Percentiles rank a stretch among this genome's conserved stretches.
phyloP scores from a whole-genome alignment of 2,888 invertebrate species.

The Scrobipalpa costella region DNA sequence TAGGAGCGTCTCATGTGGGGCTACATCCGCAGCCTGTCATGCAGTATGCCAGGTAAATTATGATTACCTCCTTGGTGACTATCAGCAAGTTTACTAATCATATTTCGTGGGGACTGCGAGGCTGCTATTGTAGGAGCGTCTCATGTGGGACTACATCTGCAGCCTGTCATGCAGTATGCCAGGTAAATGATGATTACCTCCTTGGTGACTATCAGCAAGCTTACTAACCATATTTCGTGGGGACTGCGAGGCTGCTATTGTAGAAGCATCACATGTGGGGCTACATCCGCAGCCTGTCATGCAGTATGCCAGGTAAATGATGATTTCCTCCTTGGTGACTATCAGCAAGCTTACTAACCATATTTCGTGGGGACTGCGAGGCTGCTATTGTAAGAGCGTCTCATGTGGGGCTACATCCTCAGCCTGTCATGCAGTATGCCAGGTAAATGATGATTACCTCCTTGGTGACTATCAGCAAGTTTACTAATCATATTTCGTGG shows the following conservation, averaged over 20 bases:
- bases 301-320: conserved; percentile 54
- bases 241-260: conserved; percentile 77
- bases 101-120: conserved; percentile 58
- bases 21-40: conserved; percentile 75
- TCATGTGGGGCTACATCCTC: conserved; percentile 81
- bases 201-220: conserved; percentile 55
- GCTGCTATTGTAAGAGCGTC: conserved; percentile 83
- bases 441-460: conserved; percentile 52
- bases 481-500: conserved; percentile 51
- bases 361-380: conserved; percentile 58
- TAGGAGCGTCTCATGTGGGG: conserved; percentile 81
- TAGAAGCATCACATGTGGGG: conserved; percentile 81
- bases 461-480: conserved; percentile 55
- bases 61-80: conserved; percentile 49
- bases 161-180: conserved; percentile 54
- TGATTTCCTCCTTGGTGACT: conserved; percentile 49
- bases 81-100: conserved; percentile 56
- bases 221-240: conserved; percentile 51
- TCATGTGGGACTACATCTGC: conserved; percentile 81
- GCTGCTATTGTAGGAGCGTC: conserved; percentile 83
- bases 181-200: conserved; percentile 52
- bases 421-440: conserved; percentile 54
- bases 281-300: conserved; percentile 75
- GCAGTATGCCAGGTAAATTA: conserved; percentile 54
- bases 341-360: conserved; percentile 56